Percentiles rank a stretch among this genome's conserved stretches.
phyloP scores from a whole-genome alignment of 2,888 invertebrate genomes.

The Lasioglossum marginatum region DNA sequence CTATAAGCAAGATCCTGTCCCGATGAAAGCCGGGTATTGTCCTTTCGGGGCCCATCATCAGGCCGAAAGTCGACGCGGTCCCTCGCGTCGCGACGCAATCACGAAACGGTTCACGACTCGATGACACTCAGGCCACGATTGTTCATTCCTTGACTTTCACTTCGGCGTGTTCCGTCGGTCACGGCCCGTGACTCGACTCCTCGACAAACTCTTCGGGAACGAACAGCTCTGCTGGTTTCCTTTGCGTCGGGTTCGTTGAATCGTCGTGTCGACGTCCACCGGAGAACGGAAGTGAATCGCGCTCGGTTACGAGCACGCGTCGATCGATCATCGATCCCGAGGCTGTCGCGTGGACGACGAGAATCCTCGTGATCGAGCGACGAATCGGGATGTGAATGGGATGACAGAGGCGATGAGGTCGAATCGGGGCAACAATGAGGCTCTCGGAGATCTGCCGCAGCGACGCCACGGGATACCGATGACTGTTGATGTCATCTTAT shows the following conservation, averaged over 20 bases:
- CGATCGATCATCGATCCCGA: conserved; percentile 70
- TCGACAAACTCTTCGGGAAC: conserved; percentile 45
- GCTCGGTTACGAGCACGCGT: conserved; percentile 63
- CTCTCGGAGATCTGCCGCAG: conserved; percentile 18
- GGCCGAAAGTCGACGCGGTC: conserved; percentile 43
- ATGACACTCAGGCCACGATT: conserved; percentile 61
- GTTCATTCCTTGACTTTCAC: conserved; percentile 74
- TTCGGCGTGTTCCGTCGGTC: conserved; percentile 71
- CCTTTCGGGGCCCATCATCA: conserved; percentile 21
- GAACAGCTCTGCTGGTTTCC: not conserved
- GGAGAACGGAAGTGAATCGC: conserved; percentile 60
- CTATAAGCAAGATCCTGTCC: not conserved
- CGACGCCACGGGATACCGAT: not conserved
- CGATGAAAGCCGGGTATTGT: conserved; percentile 41
- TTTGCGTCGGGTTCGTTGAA: conserved; percentile 66
- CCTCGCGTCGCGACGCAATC: conserved; percentile 39
- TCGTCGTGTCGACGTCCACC: conserved; percentile 10
- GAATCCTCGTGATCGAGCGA: conserved; percentile 48
- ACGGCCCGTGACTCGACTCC: conserved; percentile 75
- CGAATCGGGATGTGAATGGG: conserved; percentile 20
- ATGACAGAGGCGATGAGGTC: not conserved
- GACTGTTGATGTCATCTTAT: conserved; percentile 23
- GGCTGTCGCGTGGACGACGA: conserved; percentile 35
- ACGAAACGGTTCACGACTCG: conserved; percentile 64
- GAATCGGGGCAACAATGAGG: conserved; percentile 3